phyloP scores from a whole-genome alignment of 2,113 vertebrate genomes.

The Silurus asotus region DNA sequence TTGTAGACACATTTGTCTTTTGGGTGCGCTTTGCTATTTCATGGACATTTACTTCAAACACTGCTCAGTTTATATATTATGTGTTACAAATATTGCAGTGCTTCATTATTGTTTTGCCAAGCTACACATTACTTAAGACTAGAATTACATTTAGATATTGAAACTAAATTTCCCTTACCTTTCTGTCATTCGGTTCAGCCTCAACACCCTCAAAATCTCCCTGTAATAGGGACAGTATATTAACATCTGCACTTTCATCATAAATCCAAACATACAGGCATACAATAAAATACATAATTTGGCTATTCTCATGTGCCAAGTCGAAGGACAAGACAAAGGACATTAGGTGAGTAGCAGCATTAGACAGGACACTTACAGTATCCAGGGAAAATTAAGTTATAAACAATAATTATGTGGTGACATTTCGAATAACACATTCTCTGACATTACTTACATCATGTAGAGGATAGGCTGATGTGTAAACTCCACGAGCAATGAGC shows the following conservation, averaged over 20 bases:
- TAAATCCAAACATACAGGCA: neutral
- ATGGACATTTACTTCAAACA: neutral
- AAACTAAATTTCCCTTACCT: constrained; percentile 73
- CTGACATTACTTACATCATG: constrained; percentile 87
- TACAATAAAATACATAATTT: neutral
- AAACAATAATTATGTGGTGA: no score
- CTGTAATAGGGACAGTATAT: constrained; percentile 66
- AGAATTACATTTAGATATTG: neutral
- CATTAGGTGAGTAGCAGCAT: neutral
- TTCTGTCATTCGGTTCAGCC: constrained; percentile 84
- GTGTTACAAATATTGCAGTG: neutral
- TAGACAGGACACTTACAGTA: neutral
- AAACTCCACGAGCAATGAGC: constrained; percentile 88
- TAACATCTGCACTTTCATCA: neutral
- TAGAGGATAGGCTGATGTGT: constrained; percentile 86
- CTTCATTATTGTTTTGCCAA: neutral
- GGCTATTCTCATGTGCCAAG: neutral
- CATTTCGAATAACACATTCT: neutral
- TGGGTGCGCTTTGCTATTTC: neutral
- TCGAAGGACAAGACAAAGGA: neutral
- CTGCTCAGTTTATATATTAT: neutral
- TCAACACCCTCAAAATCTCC: constrained; percentile 83
- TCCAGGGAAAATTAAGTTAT: neutral
- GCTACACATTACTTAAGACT: neutral
- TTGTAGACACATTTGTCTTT: neutral